Percentiles rank a stretch among this genome's conserved stretches.
Conservation (phyloP, 2,888 invertebrate genomes). For the Cryptus viduatorius region DNA sequence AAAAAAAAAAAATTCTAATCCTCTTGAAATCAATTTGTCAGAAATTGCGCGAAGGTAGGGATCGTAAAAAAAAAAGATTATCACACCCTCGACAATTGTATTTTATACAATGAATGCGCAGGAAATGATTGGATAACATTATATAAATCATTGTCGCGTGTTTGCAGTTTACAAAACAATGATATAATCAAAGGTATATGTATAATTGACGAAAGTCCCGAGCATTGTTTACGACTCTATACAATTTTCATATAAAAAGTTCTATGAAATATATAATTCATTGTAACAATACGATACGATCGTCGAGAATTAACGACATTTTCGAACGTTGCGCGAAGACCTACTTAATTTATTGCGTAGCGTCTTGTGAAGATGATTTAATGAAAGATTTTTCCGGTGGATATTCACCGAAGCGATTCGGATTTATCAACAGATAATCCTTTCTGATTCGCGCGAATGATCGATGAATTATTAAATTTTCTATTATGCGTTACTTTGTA, state of each 20-base stretch:
- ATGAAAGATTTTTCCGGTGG: not conserved
- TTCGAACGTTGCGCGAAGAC: not conserved
- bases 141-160: not conserved
- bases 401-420: constrained; percentile 4
- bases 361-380: not conserved
- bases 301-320: not conserved
- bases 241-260: constrained; percentile 8
- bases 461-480: constrained; percentile 34
- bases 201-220: constrained; percentile 6
- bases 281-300: not conserved
- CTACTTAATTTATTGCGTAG: not conserved
- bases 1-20: too few species aligned
- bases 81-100: not conserved
- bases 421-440: not conserved
- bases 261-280: not conserved
- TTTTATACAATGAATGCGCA: not conserved
- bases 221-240: constrained; percentile 1
- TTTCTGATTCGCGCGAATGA: not conserved
- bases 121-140: not conserved
- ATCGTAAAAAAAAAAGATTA: not conserved
- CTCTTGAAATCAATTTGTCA: too few species aligned
- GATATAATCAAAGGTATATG: not conserved
- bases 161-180: not conserved
- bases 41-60: not conserved
- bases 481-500: constrained; percentile 51